Percentiles rank a stretch among this genome's conserved stretches.
Evolutionary conservation across 2,113 vertebrate genomes (phyloP).

Genomic region (Motacilla tschutschensis): DNA sequence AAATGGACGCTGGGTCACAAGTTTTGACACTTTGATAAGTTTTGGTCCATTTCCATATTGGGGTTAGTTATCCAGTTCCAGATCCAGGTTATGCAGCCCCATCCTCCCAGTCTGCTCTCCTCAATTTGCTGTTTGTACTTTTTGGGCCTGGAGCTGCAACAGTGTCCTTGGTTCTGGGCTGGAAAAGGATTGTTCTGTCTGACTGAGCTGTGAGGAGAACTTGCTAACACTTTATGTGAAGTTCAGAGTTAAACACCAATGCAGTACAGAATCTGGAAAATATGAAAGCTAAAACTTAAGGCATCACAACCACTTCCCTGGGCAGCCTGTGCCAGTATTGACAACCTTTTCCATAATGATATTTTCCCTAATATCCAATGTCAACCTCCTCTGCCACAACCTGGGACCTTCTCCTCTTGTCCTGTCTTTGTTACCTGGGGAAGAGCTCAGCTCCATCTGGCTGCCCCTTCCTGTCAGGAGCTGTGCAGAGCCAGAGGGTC

Average conservation of each 20-base stretch:
- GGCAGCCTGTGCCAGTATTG: background rate
- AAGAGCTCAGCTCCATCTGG: rapidly evolving
- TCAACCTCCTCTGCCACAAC: background rate
- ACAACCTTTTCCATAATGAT: background rate
- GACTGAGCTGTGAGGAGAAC: background rate
- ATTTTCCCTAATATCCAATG: background rate
- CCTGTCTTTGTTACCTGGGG: background rate
- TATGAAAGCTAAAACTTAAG: background rate
- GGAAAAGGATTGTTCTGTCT: background rate
- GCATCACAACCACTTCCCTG: background rate
- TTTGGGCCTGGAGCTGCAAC: background rate
- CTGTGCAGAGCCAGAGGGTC: rapidly evolving
- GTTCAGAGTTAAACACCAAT: background rate
- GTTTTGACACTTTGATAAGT: background rate
- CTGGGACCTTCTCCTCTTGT: background rate
- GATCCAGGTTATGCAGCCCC: background rate
- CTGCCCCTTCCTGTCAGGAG: background rate
- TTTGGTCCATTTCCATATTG: background rate
- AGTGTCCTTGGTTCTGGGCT: background rate
- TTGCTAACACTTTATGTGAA: background rate
- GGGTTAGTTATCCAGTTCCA: background rate
- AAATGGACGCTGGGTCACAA: background rate
- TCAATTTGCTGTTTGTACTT: background rate
- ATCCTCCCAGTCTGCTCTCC: background rate
- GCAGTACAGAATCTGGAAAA: background rate